Evolutionary conservation across 2,113 vertebrate genomes (phyloP).

Genomic region (Ceyx cyanopectus): DNA sequence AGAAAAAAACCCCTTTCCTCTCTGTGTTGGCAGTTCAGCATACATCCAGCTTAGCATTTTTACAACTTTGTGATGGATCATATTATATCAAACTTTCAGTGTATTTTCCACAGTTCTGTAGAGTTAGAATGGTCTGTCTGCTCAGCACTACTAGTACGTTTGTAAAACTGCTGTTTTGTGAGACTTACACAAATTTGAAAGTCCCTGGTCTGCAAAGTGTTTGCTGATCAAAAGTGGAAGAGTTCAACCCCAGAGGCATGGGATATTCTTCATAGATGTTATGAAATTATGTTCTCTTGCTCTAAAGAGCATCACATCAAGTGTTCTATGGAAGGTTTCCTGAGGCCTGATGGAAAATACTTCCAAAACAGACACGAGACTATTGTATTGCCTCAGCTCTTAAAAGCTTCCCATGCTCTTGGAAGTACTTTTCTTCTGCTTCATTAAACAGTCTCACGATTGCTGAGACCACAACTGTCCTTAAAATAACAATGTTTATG

Average conservation of each 20-base stretch:
- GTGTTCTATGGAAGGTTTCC: not conserved
- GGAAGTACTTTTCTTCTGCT: not conserved
- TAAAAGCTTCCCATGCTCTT: not conserved
- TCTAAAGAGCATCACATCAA: not conserved
- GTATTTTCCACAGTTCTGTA: not conserved
- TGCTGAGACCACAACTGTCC: not conserved
- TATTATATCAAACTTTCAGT: not conserved
- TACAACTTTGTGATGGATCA: not conserved
- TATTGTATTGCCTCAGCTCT: not conserved
- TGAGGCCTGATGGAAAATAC: not conserved
- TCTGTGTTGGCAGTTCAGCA: not conserved
- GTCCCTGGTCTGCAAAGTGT: not conserved
- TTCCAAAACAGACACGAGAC: not conserved
- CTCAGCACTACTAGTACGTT: accelerated
- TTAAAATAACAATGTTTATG: constrained; percentile 24
- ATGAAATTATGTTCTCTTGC: not conserved
- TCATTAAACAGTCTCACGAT: constrained; percentile 3
- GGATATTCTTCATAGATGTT: not conserved
- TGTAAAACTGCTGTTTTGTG: not conserved
- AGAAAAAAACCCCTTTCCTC: not conserved
- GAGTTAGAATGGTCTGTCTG: not conserved
- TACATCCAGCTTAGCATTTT: not conserved
- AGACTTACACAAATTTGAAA: not conserved
- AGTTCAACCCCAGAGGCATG: not conserved
- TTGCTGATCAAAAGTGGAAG: not conserved